These are phyloP conservation scores for Python bivittatus DNA, from an alignment of 2,113 vertebrate species.

Conservation along the genomic window DNA sequence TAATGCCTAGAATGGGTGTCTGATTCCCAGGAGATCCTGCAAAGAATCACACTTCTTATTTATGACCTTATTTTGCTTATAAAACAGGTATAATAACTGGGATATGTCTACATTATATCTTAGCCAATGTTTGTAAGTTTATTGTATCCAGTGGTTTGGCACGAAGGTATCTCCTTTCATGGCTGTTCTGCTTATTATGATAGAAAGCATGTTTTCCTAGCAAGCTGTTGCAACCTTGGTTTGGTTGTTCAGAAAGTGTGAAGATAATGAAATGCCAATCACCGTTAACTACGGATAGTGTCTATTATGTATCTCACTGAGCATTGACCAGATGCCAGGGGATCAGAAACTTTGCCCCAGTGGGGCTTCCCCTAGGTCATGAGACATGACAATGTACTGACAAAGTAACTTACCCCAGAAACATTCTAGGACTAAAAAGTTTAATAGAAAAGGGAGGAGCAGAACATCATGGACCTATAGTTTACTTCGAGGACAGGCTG, in stretches of 20 bases:
- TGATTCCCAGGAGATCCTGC: constrained; percentile 48
- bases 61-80: background rate
- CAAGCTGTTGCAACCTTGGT: constrained; percentile 23
- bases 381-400: background rate
- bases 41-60: constrained; percentile 38
- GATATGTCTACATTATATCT: background rate
- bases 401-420: background rate
- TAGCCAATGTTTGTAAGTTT: constrained; percentile 27
- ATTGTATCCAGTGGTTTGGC: constrained; percentile 18
- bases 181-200: constrained; percentile 19
- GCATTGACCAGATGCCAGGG: background rate
- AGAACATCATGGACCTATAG: background rate
- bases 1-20: constrained; percentile 62
- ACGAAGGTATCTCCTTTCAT: background rate
- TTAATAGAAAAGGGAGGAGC: background rate
- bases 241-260: constrained; percentile 42
- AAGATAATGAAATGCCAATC: constrained; percentile 28
- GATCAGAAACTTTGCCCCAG: background rate
- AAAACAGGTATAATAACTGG: background rate
- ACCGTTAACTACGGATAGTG: background rate
- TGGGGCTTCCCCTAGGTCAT: background rate
- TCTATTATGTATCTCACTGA: background rate
- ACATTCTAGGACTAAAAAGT: background rate
- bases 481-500: background rate
- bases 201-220: background rate